Conservation (phyloP, 2,888 invertebrate genomes). For the Brachylomia viminalis region DNA sequence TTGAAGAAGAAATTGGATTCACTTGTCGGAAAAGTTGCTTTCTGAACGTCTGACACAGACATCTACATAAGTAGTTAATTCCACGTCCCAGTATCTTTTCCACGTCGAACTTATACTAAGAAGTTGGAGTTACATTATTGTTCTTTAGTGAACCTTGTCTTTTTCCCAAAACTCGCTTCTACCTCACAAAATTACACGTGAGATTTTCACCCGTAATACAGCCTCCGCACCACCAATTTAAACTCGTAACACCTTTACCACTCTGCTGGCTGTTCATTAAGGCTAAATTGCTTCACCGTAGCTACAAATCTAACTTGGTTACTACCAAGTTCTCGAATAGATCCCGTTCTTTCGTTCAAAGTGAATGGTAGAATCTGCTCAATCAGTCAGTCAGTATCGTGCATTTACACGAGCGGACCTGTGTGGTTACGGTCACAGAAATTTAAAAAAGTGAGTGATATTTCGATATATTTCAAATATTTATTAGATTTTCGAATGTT, state of each 20-base stretch:
- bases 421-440: conserved; percentile 67
- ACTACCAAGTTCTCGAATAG: conserved; percentile 53
- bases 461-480: conserved; percentile 34
- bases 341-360: conserved; percentile 57
- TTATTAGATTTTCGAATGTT: background rate
- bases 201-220: conserved; percentile 38
- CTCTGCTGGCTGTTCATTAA: conserved; percentile 35
- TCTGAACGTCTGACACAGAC: background rate
- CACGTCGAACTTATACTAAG: background rate
- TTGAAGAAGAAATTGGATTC: background rate
- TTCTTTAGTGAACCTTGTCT: background rate
- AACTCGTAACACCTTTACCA: background rate
- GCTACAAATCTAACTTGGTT: conserved; percentile 32
- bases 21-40: background rate
- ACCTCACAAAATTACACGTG: background rate
- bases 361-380: conserved; percentile 56
- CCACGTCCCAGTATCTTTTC: background rate
- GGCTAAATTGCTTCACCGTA: conserved; percentile 32
- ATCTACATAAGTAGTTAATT: background rate
- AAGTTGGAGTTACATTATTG: no score
- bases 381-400: conserved; percentile 64
- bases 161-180: background rate
- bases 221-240: conserved; percentile 18
- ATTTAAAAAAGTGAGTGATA: conserved; percentile 67
- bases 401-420: conserved; percentile 61